A percentile compares a stretch with the other conserved stretches of the same genome.
Conservation (phyloP, 2,113 vertebrate species). For the Sylvilagus bachmani region DNA sequence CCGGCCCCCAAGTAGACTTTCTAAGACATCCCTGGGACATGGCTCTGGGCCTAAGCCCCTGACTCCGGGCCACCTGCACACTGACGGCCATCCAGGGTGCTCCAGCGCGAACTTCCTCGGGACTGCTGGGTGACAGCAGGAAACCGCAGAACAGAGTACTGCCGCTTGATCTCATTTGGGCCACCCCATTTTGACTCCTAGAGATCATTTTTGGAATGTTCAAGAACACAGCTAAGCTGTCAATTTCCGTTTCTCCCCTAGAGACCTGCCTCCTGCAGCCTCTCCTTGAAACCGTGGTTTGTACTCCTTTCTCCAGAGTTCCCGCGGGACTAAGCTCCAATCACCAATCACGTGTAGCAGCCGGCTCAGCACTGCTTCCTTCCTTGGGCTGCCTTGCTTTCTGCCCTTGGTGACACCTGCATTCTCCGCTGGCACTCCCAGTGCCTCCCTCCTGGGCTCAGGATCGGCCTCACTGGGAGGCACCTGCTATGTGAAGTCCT, state of each 20-base stretch:
- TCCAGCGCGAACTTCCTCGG: not conserved
- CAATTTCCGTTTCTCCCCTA: not conserved
- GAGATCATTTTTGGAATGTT: constrained; percentile 57
- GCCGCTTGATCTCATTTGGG: not conserved
- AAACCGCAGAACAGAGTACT: not conserved
- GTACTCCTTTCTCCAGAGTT: not conserved
- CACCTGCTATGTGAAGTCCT: constrained; percentile 1
- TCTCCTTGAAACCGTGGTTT: not conserved
- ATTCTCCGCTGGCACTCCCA: not conserved
- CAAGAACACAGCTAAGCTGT: not conserved
- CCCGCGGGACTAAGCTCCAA: not conserved
- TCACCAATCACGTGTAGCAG: not conserved
- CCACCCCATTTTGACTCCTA: not conserved
- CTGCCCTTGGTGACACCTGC: not conserved
- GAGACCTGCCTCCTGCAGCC: not conserved
- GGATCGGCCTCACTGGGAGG: not conserved
- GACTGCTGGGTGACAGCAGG: not conserved
- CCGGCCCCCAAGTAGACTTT: not conserved
- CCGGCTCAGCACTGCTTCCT: not conserved
- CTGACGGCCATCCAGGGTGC: not conserved
- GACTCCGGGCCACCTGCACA: not conserved
- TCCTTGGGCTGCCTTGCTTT: not conserved
- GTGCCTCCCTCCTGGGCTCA: not conserved
- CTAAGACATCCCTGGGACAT: not conserved
- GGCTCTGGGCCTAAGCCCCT: not conserved